phyloP scores from a whole-genome alignment of 2,113 vertebrate species.

The Cercopithecus mona region DNA sequence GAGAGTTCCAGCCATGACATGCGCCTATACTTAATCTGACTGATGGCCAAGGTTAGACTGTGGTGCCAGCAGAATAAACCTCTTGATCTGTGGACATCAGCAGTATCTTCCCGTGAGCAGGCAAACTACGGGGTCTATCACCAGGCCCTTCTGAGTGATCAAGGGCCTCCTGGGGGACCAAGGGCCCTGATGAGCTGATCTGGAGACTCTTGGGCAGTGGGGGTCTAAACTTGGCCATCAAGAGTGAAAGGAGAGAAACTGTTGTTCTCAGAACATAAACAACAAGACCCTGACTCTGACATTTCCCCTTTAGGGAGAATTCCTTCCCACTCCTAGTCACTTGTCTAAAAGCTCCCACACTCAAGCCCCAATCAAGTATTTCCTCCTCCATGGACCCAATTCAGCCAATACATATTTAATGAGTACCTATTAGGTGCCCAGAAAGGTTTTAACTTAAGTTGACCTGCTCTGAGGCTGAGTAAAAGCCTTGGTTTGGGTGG shows the following conservation, averaged over 20 bases:
- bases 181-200: constrained; percentile 88
- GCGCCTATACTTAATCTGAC: background rate
- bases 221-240: constrained; percentile 83
- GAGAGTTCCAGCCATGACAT: background rate
- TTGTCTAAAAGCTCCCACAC: background rate
- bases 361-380: background rate
- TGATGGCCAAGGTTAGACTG: constrained; percentile 83
- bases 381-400: background rate
- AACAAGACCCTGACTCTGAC: background rate
- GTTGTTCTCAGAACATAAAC: background rate
- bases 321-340: background rate
- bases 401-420: background rate
- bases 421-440: background rate
- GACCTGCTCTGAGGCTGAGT: background rate
- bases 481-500: background rate
- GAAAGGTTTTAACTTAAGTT: background rate
- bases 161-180: constrained; percentile 84
- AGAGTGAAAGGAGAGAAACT: constrained; percentile 88
- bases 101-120: constrained; percentile 84
- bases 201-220: constrained; percentile 82
- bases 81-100: constrained; percentile 88
- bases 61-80: constrained; percentile 85
- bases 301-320: background rate
- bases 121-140: constrained; percentile 86
- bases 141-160: constrained; percentile 87